Base-by-base conservation (phyloP, 1,140 invertebrate genomes). In the Cecropterus lyciades region DNA sequence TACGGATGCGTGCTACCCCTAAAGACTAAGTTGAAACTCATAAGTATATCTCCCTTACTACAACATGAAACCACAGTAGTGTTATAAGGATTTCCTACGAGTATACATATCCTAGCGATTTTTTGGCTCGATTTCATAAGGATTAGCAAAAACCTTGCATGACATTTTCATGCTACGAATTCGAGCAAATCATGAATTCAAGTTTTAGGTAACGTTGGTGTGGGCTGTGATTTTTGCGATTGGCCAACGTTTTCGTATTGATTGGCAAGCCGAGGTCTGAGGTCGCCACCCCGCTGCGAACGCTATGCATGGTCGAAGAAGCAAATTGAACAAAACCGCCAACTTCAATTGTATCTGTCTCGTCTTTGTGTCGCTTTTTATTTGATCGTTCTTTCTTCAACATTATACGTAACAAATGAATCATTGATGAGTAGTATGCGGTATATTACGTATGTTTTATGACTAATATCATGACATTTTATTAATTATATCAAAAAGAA, bases 291-390 rank as follows among this genome's bases (percentile, higher is more conserved):
- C 33, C 37, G 30, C 55, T 20, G n/a, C n/a, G 63, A 48, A 42
- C 11, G 53, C 43, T 64, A 69, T 76, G 60, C 73, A 73, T 65
- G 71, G 57, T 20, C 46, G 62, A 67, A 37, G 43, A 74, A 65
- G 70, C 55, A 69, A 69, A 67, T 71, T 49, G 60, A 78, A 46
- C 20, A 13, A 48, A 30, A 59, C 20, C 20, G 24, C 40, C 10
- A 40, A 40, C 33, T 55, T 55, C 33, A 55, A 40, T 55, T 17
- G 16, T 40, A 48, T 48, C 51, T 14, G 14, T 37, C 30, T 43
- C 14, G 13, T 14, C n/a, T 43, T 43, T 43, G 40, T 43, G 40
- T 43, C 13, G 40, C 1, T 43, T 37, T 37, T 37, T n/a, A 37
- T n/a, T 11, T 37, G 33, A 37, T 37, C 33, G 40, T 6, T 14